Evolutionary conservation across 2,797 vertebrate genomes (phyloP).

Genomic region (Lepilemur septentrionalis): DNA sequence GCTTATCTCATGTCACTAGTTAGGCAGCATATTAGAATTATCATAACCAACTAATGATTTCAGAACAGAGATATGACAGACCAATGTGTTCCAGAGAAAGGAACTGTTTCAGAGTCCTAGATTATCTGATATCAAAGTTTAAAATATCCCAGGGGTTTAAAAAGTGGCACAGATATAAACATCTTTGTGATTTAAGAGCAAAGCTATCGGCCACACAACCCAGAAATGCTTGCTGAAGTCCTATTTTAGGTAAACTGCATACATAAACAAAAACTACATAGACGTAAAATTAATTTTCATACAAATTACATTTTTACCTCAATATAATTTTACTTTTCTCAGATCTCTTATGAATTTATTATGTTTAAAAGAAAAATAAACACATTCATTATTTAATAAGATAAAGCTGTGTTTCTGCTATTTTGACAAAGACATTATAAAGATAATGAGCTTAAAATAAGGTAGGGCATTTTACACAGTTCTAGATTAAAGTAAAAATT

Average conservation of each 20-base stretch:
- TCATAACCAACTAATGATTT: not conserved
- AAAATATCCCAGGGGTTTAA: not conserved
- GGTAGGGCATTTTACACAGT: not conserved
- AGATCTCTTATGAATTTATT: not conserved
- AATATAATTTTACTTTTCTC: not conserved
- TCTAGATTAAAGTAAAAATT: not conserved
- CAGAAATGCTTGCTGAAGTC: not conserved
- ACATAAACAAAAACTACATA: not conserved
- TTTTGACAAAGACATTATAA: not conserved
- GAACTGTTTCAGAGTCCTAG: not conserved
- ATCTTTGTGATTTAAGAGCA: not conserved
- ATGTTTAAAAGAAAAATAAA: not conserved
- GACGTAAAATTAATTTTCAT: constrained; percentile 2
- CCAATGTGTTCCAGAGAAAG: not conserved
- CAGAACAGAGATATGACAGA: not conserved
- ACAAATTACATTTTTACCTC: constrained; percentile 3
- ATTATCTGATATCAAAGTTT: not conserved
- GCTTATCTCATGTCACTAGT: not conserved
- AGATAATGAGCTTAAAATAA: not conserved
- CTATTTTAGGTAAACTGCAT: constrained; percentile 5
- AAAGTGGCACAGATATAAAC: not conserved
- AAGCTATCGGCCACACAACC: not conserved
- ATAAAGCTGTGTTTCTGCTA: not conserved
- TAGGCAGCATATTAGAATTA: not conserved
- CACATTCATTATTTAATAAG: not conserved